Evolutionary conservation across 2,888 invertebrate species (phyloP).

Genomic region (Lasioglossum marginatum): DNA sequence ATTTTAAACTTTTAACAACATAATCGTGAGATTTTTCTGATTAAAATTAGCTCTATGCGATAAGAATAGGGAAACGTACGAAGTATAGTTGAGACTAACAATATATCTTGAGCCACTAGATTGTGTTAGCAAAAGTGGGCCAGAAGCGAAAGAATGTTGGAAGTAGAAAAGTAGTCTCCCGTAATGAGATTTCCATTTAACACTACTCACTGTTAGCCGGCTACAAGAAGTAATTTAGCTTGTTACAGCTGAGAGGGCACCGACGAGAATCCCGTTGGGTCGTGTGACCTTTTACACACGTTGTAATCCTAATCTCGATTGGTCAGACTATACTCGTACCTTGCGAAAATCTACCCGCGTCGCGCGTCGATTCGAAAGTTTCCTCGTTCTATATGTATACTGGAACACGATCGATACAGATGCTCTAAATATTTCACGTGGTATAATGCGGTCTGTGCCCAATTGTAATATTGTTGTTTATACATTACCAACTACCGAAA

Average conservation of each 20-base stretch:
- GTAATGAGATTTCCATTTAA: conserved; percentile 11
- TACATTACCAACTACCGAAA: neutral
- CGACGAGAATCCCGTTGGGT: neutral
- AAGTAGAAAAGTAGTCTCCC: neutral
- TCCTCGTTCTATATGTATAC: neutral
- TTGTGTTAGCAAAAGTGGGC: neutral
- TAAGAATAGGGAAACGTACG: neutral
- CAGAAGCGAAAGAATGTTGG: neutral
- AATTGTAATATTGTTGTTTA: neutral
- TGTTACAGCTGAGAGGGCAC: neutral
- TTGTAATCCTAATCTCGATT: conserved; percentile 2
- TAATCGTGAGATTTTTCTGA: too few species aligned
- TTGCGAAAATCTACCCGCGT: neutral
- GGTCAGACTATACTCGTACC: neutral
- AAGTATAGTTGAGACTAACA: neutral
- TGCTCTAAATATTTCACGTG: neutral
- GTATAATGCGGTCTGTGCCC: neutral
- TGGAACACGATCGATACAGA: neutral
- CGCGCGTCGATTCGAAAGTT: neutral
- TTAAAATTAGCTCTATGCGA: too few species aligned
- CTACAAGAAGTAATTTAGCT: conserved; percentile 13
- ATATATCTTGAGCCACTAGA: neutral
- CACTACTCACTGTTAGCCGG: conserved; percentile 10
- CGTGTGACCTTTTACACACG: neutral
- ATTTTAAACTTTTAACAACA: too few species aligned